Conservation (phyloP, 2,113 vertebrate genomes). For the Noturus placidus region DNA sequence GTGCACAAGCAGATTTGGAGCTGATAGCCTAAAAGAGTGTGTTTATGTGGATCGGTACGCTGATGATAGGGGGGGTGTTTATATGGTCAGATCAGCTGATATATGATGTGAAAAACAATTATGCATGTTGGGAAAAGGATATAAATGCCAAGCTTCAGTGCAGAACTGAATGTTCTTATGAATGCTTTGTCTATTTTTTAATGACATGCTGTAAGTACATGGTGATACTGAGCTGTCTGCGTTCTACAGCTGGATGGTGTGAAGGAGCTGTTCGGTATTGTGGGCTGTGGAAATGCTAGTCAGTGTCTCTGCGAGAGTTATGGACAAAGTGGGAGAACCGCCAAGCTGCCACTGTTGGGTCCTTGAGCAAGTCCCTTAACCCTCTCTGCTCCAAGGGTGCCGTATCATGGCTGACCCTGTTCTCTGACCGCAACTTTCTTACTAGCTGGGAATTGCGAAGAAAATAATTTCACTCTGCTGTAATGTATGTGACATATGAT, state of each 20-base stretch:
- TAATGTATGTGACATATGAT: too few species aligned
- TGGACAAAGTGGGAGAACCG: not conserved
- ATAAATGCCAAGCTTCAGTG: not conserved
- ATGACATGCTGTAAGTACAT: not conserved
- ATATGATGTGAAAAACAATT: conserved; percentile 23
- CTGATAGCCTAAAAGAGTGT: conserved; percentile 22
- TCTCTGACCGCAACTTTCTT: too few species aligned
- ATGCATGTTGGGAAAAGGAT: not conserved
- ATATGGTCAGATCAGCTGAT: conserved; percentile 18
- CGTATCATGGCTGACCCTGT: too few species aligned
- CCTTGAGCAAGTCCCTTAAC: too few species aligned
- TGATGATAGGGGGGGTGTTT: not conserved
- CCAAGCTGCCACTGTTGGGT: too few species aligned
- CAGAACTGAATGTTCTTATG: conserved; percentile 10
- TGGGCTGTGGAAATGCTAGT: conserved; percentile 7
- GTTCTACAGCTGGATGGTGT: not conserved
- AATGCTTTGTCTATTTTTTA: not conserved
- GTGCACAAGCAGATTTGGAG: conserved; percentile 46
- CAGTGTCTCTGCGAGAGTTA: not conserved
- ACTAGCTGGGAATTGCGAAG: too few species aligned
- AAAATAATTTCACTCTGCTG: too few species aligned
- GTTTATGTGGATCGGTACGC: not conserved
- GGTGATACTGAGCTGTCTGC: not conserved
- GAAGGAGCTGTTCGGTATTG: not conserved
- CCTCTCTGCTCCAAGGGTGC: too few species aligned